Conservation (phyloP, 2,888 invertebrate species). For the Nephrotoma guestfalica region DNA sequence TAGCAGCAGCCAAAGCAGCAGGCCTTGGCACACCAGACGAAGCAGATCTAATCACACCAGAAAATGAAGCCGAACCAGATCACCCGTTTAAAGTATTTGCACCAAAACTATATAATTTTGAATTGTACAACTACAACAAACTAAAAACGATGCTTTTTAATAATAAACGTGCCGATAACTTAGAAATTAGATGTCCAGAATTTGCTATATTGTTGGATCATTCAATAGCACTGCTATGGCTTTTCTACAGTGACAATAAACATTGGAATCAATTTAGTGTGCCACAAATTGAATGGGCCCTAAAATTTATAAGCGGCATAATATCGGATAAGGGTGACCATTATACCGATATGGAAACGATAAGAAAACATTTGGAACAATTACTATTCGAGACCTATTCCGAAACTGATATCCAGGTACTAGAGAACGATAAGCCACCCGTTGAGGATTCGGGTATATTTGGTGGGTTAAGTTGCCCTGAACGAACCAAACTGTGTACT, state of each 20-base stretch:
- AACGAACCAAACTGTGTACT: not conserved
- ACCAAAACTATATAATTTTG: not conserved
- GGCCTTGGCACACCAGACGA: not conserved
- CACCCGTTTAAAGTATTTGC: not conserved
- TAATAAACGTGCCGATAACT: not conserved
- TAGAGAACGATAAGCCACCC: not conserved
- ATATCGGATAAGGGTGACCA: not conserved
- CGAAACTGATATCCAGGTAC: not conserved
- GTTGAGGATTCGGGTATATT: not conserved
- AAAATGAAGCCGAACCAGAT: not conserved
- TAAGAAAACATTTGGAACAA: not conserved
- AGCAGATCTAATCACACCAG: not conserved
- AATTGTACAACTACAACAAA: not conserved
- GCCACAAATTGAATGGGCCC: slow-evolving; percentile 15
- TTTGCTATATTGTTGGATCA: slow-evolving; percentile 16
- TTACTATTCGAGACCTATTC: not conserved
- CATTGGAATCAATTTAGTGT: slow-evolving; percentile 7
- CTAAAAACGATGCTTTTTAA: not conserved
- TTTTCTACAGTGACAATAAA: slow-evolving; percentile 11
- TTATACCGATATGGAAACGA: not conserved
- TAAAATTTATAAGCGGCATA: slow-evolving; percentile 15
- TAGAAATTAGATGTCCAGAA: slow-evolving; percentile 12
- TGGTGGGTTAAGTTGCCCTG: not conserved
- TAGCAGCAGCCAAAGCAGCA: not conserved
- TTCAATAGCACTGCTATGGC: slow-evolving; percentile 15